Evolutionary conservation across 2,113 vertebrate genomes (phyloP), one percentile per base, ranked within the genome.

Genomic region (Ptychochromis oligacanthus): DNA sequence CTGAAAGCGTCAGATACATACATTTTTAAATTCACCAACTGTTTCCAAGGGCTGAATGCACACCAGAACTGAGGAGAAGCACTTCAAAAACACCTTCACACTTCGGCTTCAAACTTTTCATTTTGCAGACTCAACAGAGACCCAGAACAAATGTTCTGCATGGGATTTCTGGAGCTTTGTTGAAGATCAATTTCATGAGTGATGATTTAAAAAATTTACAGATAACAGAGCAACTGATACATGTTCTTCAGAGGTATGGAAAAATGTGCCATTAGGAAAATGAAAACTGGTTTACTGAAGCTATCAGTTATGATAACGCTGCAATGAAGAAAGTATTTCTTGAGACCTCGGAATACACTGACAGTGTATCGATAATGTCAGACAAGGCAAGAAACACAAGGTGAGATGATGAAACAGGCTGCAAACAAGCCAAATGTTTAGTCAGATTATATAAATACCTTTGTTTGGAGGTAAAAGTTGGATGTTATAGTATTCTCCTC

Each of bases 1-100:
- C 78, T 85, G 82, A 83, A 77, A 90, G 87, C 81, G 31, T 84
- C 64, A 65, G 55, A 78, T 75, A 52, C 87, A 92, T 91, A 46
- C 81, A 92, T 92, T 87, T 91, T 90, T 90, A 89, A 92, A 81
- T 38, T n/a, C 78, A 59, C 84, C 43, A 56, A 91, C 76, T 83
- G 78, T 81, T 90, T 82, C 54, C 60, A 70, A 75, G 55, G 10
- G 26, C 61, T 36, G 58, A 90, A 75, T 64, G 52, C 81, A 77
- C 79, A 82, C 17, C 26, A 58, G 76, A 85, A 77, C 55, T 72
- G 79, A 67, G 12, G 36, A 80, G 72, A 86, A 64, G 59, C 62
- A 81, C 80, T 89, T 91, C 77, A 88, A 78, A 54, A 84, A 88
- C 70, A 85, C 80, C 75, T 85, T 70, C 75, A 79, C 87, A 67